A percentile compares a stretch with the other conserved stretches of the same genome.
phyloP scores from a whole-genome alignment of 1,140 invertebrate genomes.

The Sesamia nonagrioides region DNA sequence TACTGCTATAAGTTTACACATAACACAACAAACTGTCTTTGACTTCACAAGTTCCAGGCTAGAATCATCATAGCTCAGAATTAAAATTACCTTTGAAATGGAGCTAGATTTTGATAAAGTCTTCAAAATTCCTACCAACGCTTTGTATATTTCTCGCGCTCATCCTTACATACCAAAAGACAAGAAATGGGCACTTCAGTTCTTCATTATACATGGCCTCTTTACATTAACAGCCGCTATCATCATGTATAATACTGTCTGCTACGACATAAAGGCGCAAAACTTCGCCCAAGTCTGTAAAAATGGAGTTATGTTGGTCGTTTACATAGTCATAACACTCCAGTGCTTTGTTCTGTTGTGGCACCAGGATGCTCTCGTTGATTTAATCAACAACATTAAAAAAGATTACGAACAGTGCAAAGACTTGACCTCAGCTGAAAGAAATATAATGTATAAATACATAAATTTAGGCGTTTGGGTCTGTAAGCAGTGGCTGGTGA shows the following conservation, averaged over 20 bases:
- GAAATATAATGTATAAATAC: not conserved
- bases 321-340: not conserved
- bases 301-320: not conserved
- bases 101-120: slow-evolving; percentile 6
- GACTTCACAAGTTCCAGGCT: no score
- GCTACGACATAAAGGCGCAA: not conserved
- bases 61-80: no score
- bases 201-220: not conserved
- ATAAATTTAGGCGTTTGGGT: not conserved
- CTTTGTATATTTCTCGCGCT: not conserved
- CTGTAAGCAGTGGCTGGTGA: slow-evolving; percentile 14
- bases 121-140: not conserved
- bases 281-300: slow-evolving; percentile 3
- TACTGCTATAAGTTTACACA: not conserved
- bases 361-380: not conserved
- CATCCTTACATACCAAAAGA: slow-evolving; percentile 12
- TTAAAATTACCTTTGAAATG: not conserved
- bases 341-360: not conserved
- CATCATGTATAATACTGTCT: not conserved
- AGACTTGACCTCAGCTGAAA: not conserved
- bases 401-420: not conserved
- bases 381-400: not conserved
- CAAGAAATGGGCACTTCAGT: not conserved
- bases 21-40: not conserved
- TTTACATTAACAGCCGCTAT: not conserved